Conservation (phyloP, 2,113 vertebrate genomes). For the Propithecus coquereli region DNA sequence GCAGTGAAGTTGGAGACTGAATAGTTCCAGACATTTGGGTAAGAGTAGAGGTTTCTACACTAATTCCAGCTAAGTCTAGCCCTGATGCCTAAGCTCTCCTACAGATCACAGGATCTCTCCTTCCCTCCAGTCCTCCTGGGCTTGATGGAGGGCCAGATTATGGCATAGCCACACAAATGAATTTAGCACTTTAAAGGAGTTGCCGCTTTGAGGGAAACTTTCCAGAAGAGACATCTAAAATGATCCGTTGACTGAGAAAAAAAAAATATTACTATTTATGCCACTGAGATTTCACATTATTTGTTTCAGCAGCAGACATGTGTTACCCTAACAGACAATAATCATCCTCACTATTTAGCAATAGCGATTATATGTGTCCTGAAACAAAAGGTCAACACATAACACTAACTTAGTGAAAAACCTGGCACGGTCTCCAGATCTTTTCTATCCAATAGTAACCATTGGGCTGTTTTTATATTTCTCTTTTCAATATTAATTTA, state of each 20-base stretch:
- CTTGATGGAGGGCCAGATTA: not conserved
- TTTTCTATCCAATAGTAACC: not conserved
- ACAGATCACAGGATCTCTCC: not conserved
- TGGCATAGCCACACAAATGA: not conserved
- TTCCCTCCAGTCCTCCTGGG: not conserved
- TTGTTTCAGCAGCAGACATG: not conserved
- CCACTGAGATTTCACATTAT: not conserved
- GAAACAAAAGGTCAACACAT: not conserved
- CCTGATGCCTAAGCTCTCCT: not conserved
- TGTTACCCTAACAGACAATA: not conserved
- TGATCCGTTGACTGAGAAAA: not conserved
- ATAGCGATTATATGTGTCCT: not conserved
- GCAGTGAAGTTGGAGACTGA: not conserved
- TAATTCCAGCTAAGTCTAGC: not conserved
- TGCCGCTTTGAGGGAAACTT: not conserved
- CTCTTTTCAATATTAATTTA: slow-evolving; percentile 25
- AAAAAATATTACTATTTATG: not conserved
- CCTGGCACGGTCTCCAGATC: not conserved
- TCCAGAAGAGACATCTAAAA: not conserved
- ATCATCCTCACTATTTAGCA: not conserved
- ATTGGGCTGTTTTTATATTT: not conserved
- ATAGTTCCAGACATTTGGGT: not conserved
- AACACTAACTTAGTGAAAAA: not conserved
- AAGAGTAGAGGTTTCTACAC: not conserved
- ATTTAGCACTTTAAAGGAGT: not conserved